Evolutionary conservation across 2,888 invertebrate genomes (phyloP).

Genomic region (Augiades crinisus): DNA sequence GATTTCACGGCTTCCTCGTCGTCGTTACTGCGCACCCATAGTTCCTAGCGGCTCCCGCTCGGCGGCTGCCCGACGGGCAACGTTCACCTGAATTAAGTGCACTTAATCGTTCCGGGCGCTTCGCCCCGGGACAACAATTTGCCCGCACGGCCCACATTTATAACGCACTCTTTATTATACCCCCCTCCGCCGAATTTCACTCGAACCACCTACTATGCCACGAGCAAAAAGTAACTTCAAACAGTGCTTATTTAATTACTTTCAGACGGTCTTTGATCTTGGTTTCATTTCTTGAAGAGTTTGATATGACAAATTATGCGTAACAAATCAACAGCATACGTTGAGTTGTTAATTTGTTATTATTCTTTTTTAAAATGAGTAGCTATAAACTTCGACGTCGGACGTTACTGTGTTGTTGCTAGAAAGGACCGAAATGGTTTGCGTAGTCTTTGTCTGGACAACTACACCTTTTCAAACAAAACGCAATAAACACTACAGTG

Average conservation of each 20-base stretch:
- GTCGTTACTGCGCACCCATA: slow-evolving; percentile 25
- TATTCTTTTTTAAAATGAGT: too few species aligned
- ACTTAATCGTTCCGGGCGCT: slow-evolving; percentile 56
- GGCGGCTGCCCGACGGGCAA: slow-evolving; percentile 41
- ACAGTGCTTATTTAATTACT: slow-evolving; percentile 11
- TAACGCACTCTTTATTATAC: slow-evolving; percentile 31
- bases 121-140: slow-evolving; percentile 50
- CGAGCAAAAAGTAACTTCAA: slow-evolving; percentile 16
- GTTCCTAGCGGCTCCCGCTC: background rate
- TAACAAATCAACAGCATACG: too few species aligned
- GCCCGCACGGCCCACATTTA: slow-evolving; percentile 36
- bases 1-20: slow-evolving; percentile 46
- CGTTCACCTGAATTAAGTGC: slow-evolving; percentile 73
- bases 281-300: slow-evolving; percentile 1
- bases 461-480: too few species aligned
- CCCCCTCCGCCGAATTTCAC: background rate
- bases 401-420: too few species aligned
- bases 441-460: too few species aligned
- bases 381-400: too few species aligned
- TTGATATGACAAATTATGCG: slow-evolving; percentile 20
- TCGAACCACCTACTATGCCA: background rate
- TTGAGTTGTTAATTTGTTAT: too few species aligned
- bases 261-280: slow-evolving; percentile 15
- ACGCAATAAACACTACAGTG: too few species aligned
- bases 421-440: too few species aligned